A percentile compares a stretch with the other conserved stretches of the same genome.
Evolutionary conservation across 2,888 invertebrate species (phyloP).

Genomic region (Sipha maydis): DNA sequence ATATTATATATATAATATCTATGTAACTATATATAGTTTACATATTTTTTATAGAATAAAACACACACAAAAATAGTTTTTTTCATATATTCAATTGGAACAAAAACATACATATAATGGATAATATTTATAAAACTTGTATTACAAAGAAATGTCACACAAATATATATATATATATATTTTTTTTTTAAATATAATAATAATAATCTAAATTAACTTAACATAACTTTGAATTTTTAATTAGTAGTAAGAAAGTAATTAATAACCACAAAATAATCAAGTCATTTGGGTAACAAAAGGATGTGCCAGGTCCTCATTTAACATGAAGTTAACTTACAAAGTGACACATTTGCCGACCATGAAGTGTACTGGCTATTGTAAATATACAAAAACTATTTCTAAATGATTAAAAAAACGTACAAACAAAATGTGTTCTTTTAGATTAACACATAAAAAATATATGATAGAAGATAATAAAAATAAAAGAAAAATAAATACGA

Average conservation of each 20-base stretch:
- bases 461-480: constrained; percentile 25
- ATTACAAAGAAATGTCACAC: constrained; percentile 20
- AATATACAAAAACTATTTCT: constrained; percentile 43
- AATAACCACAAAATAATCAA: constrained; percentile 17
- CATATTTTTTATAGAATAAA: background rate
- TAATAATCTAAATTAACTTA: constrained; percentile 8
- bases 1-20: no score
- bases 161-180: constrained; percentile 14
- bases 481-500: constrained; percentile 15
- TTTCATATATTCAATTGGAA: background rate
- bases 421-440: constrained; percentile 12
- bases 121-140: constrained; percentile 35
- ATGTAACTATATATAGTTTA: no score
- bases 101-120: constrained; percentile 7
- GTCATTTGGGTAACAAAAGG: constrained; percentile 46
- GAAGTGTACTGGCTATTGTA: constrained; percentile 41
- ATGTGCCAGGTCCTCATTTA: constrained; percentile 30
- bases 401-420: constrained; percentile 37
- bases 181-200: background rate
- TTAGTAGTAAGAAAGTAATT: constrained; percentile 20
- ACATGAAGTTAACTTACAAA: constrained; percentile 1
- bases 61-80: background rate
- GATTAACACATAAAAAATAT: constrained; percentile 25
- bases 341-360: background rate
- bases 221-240: background rate